Conservation (phyloP, 2,888 invertebrate species). For the Stictocephala bisonia region DNA sequence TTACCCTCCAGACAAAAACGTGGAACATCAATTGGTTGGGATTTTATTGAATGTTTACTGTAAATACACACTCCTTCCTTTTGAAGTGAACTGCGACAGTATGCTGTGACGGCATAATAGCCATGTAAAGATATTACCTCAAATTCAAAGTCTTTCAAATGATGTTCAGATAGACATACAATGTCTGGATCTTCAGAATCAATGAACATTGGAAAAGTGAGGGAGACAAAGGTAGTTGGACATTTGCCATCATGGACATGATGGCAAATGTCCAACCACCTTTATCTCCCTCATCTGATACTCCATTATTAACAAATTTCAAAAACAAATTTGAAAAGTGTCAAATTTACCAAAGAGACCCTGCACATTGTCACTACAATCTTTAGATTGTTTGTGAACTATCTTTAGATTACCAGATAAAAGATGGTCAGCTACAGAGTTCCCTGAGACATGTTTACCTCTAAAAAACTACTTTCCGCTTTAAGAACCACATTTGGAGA, state of each 20-base stretch:
- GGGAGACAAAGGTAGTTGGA: no score
- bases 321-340: no score
- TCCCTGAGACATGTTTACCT: no score
- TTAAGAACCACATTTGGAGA: no score
- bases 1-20: slow-evolving; percentile 1
- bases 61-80: slow-evolving; percentile 7
- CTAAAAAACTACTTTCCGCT: no score
- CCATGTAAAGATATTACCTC: slow-evolving; percentile 1
- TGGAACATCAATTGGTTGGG: neutral
- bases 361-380: neutral
- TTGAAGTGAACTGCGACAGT: neutral
- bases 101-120: neutral
- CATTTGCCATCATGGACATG: no score
- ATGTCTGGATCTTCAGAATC: neutral
- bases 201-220: neutral
- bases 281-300: no score
- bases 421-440: no score
- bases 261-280: no score
- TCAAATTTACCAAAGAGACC: neutral
- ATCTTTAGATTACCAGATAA: neutral
- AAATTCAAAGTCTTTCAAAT: neutral
- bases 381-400: no score
- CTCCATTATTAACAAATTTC: no score
- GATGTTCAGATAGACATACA: neutral
- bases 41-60: slow-evolving; percentile 5